phyloP scores from a whole-genome alignment of 1,140 invertebrate genomes.

The Drosophila serrata region DNA sequence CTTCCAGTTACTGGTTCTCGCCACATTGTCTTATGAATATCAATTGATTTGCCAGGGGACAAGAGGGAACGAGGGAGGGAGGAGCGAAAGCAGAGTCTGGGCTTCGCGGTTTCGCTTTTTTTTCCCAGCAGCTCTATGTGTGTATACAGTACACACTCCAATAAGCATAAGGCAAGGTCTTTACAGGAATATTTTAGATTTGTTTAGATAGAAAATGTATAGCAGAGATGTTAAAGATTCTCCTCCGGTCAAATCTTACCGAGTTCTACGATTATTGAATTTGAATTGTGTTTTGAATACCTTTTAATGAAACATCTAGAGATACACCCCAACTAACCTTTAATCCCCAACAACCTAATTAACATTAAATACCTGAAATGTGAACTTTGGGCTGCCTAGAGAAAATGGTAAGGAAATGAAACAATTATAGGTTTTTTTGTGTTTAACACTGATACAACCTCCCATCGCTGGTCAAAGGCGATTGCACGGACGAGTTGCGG shows the following conservation, averaged over 20 bases:
- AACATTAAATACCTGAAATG: neutral
- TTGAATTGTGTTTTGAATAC: neutral
- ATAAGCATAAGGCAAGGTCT: neutral
- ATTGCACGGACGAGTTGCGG: constrained; percentile 37
- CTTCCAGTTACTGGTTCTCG: constrained; percentile 19
- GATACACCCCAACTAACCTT: neutral
- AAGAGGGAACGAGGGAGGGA: neutral
- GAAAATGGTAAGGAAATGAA: neutral
- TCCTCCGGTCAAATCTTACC: too few relatives aligned
- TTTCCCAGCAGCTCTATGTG: constrained; percentile 2
- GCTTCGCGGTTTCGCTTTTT: constrained; percentile 10
- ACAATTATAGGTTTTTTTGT: constrained; percentile 2
- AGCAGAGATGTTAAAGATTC: too few relatives aligned
- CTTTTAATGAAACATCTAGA: neutral
- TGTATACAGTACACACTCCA: neutral
- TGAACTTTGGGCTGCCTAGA: neutral
- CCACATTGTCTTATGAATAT: constrained; percentile 32
- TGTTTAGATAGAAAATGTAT: neutral
- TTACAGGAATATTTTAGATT: neutral
- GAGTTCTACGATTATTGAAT: too few relatives aligned
- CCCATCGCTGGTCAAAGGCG: constrained; percentile 24
- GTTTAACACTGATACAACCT: constrained; percentile 2
- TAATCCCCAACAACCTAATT: neutral
- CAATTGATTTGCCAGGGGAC: constrained; percentile 38
- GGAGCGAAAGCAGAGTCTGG: constrained; percentile 21